Percentiles rank a stretch among this genome's conserved stretches.
Conservation (phyloP, 2,888 invertebrate genomes). For the Clostera curtula region DNA sequence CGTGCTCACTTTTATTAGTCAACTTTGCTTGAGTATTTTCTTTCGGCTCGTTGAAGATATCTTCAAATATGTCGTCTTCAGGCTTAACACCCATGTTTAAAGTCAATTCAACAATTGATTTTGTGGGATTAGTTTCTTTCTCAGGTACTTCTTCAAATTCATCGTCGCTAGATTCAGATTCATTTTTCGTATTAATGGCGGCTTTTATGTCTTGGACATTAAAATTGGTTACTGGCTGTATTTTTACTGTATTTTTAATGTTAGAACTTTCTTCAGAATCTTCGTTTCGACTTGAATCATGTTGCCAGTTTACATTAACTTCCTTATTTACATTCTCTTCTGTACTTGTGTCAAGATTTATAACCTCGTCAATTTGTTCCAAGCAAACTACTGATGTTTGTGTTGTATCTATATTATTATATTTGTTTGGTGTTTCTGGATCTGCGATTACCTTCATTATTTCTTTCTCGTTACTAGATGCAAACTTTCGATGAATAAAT, state of each 20-base stretch:
- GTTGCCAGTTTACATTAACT: slow-evolving; percentile 6
- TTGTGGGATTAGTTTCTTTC: slow-evolving; percentile 31
- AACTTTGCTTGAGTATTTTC: slow-evolving; percentile 5
- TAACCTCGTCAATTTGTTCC: slow-evolving; percentile 35
- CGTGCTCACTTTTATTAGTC: slow-evolving; percentile 1
- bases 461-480: too few species aligned
- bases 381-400: slow-evolving; percentile 44
- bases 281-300: slow-evolving; percentile 10
- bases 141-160: slow-evolving; percentile 73
- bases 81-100: slow-evolving; percentile 44
- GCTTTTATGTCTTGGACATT: neutral
- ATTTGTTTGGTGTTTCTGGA: slow-evolving; percentile 7
- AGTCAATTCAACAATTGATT: slow-evolving; percentile 63
- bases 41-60: slow-evolving; percentile 68
- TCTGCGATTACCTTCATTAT: too few species aligned
- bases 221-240: too few species aligned
- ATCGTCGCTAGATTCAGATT: slow-evolving; percentile 52
- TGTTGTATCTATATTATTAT: slow-evolving; percentile 26
- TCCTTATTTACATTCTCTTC: slow-evolving; percentile 23
- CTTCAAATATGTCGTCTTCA: slow-evolving; percentile 82
- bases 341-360: slow-evolving; percentile 40
- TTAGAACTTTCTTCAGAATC: slow-evolving; percentile 8
- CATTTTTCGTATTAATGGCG: slow-evolving; percentile 11
- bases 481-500: slow-evolving; percentile 35
- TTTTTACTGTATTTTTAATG: too few species aligned